These are phyloP conservation scores for Sweltsa coloradensis DNA, from an alignment of 1,140 invertebrate species.

Conservation along the genomic window DNA sequence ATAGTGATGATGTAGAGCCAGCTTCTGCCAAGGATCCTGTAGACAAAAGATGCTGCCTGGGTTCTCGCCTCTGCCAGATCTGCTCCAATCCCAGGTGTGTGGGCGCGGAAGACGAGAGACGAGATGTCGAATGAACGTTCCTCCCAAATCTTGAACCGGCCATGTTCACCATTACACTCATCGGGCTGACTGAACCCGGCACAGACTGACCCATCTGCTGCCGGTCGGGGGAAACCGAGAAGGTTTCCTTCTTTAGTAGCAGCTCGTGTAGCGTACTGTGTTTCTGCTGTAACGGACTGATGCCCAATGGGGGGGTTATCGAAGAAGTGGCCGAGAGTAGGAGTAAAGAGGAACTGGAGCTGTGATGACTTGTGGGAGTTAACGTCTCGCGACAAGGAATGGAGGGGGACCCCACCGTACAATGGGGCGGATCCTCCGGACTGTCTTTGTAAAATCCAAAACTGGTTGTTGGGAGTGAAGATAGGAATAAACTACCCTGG, in stretches of 20 bases:
- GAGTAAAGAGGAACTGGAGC: slow-evolving; percentile 31
- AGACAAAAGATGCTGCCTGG: slow-evolving; percentile 71
- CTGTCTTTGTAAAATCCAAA: slow-evolving; percentile 27
- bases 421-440: slow-evolving; percentile 27
- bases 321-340: slow-evolving; percentile 29
- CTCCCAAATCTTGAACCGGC: slow-evolving; percentile 25
- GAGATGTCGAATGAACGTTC: slow-evolving; percentile 39
- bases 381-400: slow-evolving; percentile 25
- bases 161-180: too few species aligned
- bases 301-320: slow-evolving; percentile 25
- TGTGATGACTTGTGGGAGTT: slow-evolving; percentile 41
- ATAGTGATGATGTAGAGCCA: slow-evolving; percentile 75
- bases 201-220: slow-evolving; percentile 44
- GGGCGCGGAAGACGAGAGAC: slow-evolving; percentile 72
- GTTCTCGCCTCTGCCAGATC: slow-evolving; percentile 73
- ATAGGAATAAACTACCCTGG: slow-evolving; percentile 9
- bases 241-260: slow-evolving; percentile 43
- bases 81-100: slow-evolving; percentile 65
- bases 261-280: slow-evolving; percentile 46
- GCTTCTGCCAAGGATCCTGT: slow-evolving; percentile 75
- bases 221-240: slow-evolving; percentile 37
- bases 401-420: not conserved
- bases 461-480: slow-evolving; percentile 25
- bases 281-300: slow-evolving; percentile 23
- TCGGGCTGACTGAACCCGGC: slow-evolving; percentile 25